Conservation (phyloP, 2,113 vertebrate genomes). For the Gobiocypris rarus region DNA sequence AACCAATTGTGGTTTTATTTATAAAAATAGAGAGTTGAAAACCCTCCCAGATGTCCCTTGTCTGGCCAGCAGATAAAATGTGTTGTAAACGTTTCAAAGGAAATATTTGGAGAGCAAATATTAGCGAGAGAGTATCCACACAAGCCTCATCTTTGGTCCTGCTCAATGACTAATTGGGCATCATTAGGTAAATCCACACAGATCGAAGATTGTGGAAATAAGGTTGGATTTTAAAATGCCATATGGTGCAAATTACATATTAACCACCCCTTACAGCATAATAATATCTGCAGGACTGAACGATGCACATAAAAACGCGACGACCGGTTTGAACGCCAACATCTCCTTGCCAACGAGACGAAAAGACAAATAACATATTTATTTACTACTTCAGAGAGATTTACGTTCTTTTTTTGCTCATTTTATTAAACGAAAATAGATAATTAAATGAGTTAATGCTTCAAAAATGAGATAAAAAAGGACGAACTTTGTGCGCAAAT, state of each 20-base stretch:
- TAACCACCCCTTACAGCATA: conserved; percentile 79
- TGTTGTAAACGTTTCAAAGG: conserved; percentile 85
- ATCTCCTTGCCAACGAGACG: conserved; percentile 77
- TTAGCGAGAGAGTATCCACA: conserved; percentile 82
- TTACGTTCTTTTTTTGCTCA: conserved; percentile 58
- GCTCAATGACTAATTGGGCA: conserved; percentile 93
- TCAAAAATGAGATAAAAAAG: conserved; percentile 1
- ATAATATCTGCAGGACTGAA: conserved; percentile 70
- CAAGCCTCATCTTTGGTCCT: conserved; percentile 77
- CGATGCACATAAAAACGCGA: conserved; percentile 54
- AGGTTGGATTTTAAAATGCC: conserved; percentile 82
- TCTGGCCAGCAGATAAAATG: conserved; percentile 80
- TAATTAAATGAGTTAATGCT: conserved; percentile 51
- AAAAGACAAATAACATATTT: conserved; percentile 65
- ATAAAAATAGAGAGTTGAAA: conserved; percentile 72
- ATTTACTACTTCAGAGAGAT: conserved; percentile 65
- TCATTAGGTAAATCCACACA: conserved; percentile 88
- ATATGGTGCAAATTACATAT: conserved; percentile 95
- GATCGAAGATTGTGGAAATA: conserved; percentile 79
- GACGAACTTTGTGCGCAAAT: conserved; percentile 67
- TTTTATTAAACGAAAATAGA: conserved; percentile 41
- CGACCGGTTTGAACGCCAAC: conserved; percentile 71
- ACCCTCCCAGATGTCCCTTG: conserved; percentile 84
- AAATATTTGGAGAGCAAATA: conserved; percentile 95
- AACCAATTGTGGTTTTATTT: conserved; percentile 73